These are phyloP conservation scores for Ceratitis capitata DNA, from an alignment of 1,140 invertebrate species.

Conservation along the genomic window DNA sequence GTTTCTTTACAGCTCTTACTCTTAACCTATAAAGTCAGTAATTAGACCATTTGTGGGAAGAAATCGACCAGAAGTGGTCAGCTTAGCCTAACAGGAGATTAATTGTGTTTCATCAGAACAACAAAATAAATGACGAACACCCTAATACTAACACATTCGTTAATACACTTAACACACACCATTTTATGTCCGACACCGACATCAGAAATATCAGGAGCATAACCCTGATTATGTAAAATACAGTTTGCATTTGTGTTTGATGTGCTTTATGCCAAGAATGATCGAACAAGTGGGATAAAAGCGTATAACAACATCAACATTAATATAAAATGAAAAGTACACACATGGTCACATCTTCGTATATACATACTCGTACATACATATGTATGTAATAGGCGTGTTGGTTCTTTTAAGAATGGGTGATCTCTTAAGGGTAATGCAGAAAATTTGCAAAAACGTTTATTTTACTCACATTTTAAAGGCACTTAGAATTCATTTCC, in stretches of 20 bases:
- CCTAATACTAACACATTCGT: too few species aligned
- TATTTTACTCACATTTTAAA: conserved; percentile 7
- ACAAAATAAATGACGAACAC: too few species aligned
- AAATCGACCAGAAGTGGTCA: too few species aligned
- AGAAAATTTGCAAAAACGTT: conserved; percentile 16
- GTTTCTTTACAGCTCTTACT: too few species aligned
- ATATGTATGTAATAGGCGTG: neutral
- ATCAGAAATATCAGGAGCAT: neutral
- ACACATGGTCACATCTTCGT: too few species aligned
- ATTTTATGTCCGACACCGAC: neutral
- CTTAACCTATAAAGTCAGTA: too few species aligned
- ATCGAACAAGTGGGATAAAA: neutral
- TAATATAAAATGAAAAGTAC: neutral
- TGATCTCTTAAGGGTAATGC: neutral
- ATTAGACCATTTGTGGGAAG: too few species aligned
- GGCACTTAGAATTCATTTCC: conserved; percentile 34
- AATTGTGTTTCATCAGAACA: too few species aligned
- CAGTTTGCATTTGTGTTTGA: neutral
- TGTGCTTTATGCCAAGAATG: neutral
- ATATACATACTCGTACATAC: neutral
- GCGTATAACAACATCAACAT: neutral
- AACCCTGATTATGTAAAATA: neutral
- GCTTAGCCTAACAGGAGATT: too few species aligned
- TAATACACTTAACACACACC: too few species aligned
- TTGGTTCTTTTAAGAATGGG: neutral